Percentiles rank a stretch among this genome's conserved stretches.
Evolutionary conservation across 2,888 invertebrate species (phyloP).

Genomic region (Thereva nobilitata): DNA sequence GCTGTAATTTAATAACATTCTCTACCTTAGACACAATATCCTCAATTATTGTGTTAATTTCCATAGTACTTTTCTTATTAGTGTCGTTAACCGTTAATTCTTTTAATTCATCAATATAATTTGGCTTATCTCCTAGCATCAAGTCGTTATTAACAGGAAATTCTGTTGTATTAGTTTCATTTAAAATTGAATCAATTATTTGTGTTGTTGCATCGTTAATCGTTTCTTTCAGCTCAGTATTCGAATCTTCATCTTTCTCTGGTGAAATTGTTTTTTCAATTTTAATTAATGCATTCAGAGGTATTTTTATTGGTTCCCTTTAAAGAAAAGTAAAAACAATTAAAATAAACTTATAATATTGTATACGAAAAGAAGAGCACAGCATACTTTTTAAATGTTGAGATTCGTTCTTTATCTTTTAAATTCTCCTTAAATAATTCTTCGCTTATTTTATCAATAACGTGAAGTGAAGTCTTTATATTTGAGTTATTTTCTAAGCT

Average conservation of each 20-base stretch:
- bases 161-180: no score
- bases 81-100: no score
- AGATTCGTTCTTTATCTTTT: conserved; percentile 58
- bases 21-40: no score
- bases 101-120: no score
- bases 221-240: background rate
- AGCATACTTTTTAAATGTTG: conserved; percentile 58
- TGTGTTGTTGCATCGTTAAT: conserved; percentile 11
- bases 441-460: conserved; percentile 75
- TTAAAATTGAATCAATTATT: no score
- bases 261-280: background rate
- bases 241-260: conserved; percentile 38
- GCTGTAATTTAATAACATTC: no score
- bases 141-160: no score
- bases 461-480: no score
- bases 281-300: background rate
- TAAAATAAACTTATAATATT: background rate
- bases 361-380: background rate
- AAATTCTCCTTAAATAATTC: conserved; percentile 74
- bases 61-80: no score
- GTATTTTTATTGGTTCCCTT: background rate
- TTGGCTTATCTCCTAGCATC: no score
- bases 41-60: no score
- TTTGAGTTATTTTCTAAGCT: background rate
- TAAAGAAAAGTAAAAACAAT: conserved; percentile 6